Conservation (phyloP, 2,113 vertebrate genomes). For the Noctilio leporinus region DNA sequence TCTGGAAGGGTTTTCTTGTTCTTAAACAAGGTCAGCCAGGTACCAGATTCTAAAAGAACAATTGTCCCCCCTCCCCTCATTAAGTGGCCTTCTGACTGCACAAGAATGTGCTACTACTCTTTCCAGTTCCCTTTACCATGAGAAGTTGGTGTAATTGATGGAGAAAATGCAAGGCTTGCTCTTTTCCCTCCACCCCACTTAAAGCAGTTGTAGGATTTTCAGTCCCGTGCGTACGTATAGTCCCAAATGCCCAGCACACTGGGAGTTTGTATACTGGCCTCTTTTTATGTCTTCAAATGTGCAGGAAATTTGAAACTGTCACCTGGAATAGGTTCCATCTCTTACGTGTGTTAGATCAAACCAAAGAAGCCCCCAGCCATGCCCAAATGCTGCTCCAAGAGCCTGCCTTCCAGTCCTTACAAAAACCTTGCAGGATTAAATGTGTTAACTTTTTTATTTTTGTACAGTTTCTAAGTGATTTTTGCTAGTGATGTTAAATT, state of each 20-base stretch:
- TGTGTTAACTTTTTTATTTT: slow-evolving; percentile 88
- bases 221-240: slow-evolving; percentile 32
- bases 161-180: slow-evolving; percentile 47
- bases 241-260: slow-evolving; percentile 66
- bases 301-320: slow-evolving; percentile 74
- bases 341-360: slow-evolving; percentile 92
- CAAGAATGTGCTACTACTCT: slow-evolving; percentile 31
- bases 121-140: not conserved
- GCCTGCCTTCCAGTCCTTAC: slow-evolving; percentile 98
- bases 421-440: slow-evolving; percentile 90
- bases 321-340: slow-evolving; percentile 89
- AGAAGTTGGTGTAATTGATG: not conserved
- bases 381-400: slow-evolving; percentile 97
- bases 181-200: not conserved
- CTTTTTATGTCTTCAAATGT: slow-evolving; percentile 75
- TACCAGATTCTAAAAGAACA: slow-evolving; percentile 64
- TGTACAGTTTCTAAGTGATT: slow-evolving; percentile 95
- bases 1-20: slow-evolving; percentile 70
- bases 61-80: not conserved
- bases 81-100: slow-evolving; percentile 71
- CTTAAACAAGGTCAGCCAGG: slow-evolving; percentile 65
- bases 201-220: not conserved
- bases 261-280: slow-evolving; percentile 75
- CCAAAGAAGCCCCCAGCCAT: slow-evolving; percentile 99
- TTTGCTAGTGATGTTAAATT: slow-evolving; percentile 89